These are phyloP conservation scores for Camelus bactrianus DNA, from an alignment of 2,113 vertebrate species.

Conservation along the genomic window DNA sequence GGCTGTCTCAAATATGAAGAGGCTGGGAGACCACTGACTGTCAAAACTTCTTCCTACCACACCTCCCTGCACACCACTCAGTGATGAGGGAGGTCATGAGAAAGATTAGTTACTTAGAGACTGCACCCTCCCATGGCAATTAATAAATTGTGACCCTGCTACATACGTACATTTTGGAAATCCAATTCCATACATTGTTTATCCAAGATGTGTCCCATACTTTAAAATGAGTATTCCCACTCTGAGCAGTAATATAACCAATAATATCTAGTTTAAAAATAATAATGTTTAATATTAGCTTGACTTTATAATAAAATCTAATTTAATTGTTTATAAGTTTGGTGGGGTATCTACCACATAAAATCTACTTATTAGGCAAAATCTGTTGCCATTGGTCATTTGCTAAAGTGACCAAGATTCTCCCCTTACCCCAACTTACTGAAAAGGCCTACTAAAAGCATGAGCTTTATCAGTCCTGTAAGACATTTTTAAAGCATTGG, in stretches of 20 bases:
- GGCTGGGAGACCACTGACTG: neutral
- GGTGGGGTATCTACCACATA: neutral
- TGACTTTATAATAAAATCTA: slow-evolving; percentile 39
- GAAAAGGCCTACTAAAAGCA: neutral
- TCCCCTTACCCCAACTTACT: neutral
- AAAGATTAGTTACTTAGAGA: neutral
- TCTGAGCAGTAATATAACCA: neutral
- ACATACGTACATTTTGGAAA: neutral
- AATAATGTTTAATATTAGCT: neutral
- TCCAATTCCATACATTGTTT: neutral
- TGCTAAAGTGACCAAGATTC: neutral
- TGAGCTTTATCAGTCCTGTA: neutral
- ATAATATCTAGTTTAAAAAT: neutral
- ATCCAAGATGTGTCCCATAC: neutral
- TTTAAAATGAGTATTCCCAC: neutral
- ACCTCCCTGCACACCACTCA: neutral
- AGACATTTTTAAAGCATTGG: neutral
- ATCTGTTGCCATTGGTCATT: neutral
- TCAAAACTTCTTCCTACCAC: neutral
- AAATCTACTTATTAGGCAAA: neutral
- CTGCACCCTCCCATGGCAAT: neutral
- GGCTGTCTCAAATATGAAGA: neutral
- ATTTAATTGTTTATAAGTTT: neutral
- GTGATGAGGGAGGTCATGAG: neutral
- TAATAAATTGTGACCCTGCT: neutral